Percentiles rank a stretch among this genome's conserved stretches.
Conservation (phyloP, 92 coral and sea anemone genomes). For the Meandrina meandrites region DNA sequence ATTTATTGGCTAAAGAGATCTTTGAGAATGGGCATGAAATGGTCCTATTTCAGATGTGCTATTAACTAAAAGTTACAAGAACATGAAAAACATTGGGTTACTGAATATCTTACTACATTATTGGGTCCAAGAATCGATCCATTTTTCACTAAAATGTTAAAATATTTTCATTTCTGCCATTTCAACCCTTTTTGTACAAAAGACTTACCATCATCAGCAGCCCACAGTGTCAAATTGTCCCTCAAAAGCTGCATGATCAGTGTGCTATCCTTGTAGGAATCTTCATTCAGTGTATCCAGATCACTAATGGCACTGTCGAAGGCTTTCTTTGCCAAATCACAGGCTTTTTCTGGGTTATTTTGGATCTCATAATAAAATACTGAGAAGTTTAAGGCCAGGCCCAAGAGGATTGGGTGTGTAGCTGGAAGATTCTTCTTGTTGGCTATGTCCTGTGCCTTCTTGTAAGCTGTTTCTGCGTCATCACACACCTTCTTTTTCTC, state of each 20-base stretch:
- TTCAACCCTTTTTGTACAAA: background rate
- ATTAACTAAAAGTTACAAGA: too few species aligned
- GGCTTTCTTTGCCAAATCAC: constrained; percentile 73
- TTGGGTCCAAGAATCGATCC: too few species aligned
- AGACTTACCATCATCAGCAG: constrained; percentile 60
- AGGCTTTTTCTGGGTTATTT: constrained; percentile 59
- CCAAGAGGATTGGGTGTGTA: constrained; percentile 85
- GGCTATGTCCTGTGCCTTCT: constrained; percentile 21
- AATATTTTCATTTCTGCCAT: background rate
- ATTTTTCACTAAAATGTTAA: too few species aligned
- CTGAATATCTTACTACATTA: too few species aligned
- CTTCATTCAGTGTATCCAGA: constrained; percentile 67
- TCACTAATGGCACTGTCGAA: constrained; percentile 81
- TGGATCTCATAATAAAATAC: constrained; percentile 82
- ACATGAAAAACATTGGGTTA: too few species aligned
- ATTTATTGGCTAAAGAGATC: too few species aligned
- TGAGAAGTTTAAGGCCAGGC: constrained; percentile 81
- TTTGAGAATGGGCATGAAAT: background rate
- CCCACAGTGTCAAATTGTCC: constrained; percentile 83
- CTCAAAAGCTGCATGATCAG: constrained; percentile 91
- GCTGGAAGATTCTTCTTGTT: background rate
- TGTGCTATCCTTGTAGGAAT: constrained; percentile 84
- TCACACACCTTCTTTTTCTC: constrained; percentile 32
- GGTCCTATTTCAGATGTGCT: too few species aligned
- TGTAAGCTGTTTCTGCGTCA: constrained; percentile 1